phyloP scores from a whole-genome alignment of 2,888 invertebrate species.

The Trachelus tabidus region DNA sequence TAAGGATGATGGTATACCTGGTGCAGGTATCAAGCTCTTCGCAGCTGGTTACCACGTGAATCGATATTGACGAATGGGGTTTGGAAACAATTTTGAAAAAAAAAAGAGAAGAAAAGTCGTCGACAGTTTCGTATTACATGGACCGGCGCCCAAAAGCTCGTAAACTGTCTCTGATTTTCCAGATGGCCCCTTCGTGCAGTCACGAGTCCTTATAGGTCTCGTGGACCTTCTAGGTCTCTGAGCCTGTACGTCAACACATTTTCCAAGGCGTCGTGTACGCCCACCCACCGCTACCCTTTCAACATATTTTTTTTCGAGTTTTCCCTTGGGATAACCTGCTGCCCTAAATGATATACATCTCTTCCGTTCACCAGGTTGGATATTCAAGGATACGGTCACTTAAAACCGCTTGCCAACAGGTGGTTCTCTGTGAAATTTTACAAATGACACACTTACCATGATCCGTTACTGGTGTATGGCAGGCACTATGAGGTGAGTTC shows the following conservation, averaged over 20 bases:
- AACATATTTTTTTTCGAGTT: conserved; percentile 22
- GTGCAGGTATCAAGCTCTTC: background rate
- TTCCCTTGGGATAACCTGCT: conserved; percentile 3
- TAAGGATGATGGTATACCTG: background rate
- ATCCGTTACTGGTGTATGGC: conserved; percentile 55
- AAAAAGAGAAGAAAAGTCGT: conserved; percentile 35
- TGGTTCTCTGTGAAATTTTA: background rate
- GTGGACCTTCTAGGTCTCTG: background rate
- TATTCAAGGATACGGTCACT: background rate
- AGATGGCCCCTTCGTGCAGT: conserved; percentile 50
- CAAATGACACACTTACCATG: conserved; percentile 47
- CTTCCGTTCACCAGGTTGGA: background rate
- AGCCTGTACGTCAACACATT: conserved; percentile 38
- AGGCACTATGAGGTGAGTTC: conserved; percentile 51
- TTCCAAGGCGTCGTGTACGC: conserved; percentile 30
- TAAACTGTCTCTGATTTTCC: conserved; percentile 59
- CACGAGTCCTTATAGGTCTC: conserved; percentile 13
- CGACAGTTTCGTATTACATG: conserved; percentile 47
- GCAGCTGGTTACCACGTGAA: conserved; percentile 4
- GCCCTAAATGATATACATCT: background rate
- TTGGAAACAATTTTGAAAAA: background rate
- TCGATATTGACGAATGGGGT: background rate
- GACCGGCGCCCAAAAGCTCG: conserved; percentile 52
- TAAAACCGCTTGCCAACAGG: background rate
- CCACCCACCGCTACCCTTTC: conserved; percentile 40